Evolutionary conservation across 2,797 vertebrate species (phyloP).

Genomic region (Capromys pilorides): DNA sequence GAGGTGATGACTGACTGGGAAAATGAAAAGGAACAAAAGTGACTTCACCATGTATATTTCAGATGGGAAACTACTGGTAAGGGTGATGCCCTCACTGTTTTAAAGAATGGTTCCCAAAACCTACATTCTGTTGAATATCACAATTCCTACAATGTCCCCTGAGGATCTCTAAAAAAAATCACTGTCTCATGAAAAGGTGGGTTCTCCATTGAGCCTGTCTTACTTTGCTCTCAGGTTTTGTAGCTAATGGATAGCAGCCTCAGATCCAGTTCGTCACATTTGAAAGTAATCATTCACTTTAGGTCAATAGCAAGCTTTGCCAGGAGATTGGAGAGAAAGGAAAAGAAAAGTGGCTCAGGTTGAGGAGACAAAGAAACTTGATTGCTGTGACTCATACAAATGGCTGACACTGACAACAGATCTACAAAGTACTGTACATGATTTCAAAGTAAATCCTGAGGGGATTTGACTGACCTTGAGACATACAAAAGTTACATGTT

Average conservation of each 20-base stretch:
- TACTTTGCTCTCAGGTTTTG: background rate
- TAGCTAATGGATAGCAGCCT: background rate
- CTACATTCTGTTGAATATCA: background rate
- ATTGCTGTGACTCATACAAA: background rate
- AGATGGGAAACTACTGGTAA: background rate
- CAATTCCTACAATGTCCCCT: background rate
- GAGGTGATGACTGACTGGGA: background rate
- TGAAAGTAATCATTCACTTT: background rate
- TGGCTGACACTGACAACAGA: too few relatives aligned
- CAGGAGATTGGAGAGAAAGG: background rate
- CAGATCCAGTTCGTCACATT: background rate
- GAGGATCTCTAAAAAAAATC: background rate
- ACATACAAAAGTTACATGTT: too few relatives aligned
- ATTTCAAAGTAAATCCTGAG: too few relatives aligned
- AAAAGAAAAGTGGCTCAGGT: background rate
- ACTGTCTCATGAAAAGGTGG: background rate
- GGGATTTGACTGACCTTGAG: too few relatives aligned
- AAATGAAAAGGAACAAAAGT: slow-evolving; percentile 30
- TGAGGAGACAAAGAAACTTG: background rate
- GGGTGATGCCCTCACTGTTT: background rate
- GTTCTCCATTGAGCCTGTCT: background rate
- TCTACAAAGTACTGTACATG: too few relatives aligned
- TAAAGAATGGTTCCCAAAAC: background rate
- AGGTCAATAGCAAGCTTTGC: background rate
- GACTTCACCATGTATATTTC: background rate